Base-by-base conservation (phyloP, 23 tunicate species). In the Corella eumyota region DNA sequence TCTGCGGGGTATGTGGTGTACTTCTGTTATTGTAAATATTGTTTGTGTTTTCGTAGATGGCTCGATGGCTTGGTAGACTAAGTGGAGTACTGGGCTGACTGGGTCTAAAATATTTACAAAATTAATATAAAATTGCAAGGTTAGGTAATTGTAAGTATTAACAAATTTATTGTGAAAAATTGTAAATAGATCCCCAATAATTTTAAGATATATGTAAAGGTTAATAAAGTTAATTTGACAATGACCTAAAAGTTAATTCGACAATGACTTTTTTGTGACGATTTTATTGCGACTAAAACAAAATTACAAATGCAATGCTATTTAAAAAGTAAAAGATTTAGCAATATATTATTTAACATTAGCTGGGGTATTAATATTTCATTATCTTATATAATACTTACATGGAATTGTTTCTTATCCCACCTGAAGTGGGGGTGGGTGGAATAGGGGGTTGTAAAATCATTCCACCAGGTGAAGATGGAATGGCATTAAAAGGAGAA, bases 21-120 rank as follows among this genome's bases (percentile, higher is more conserved):
- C 25, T 30, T 36, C 50, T 53, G 75, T 53, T 75, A 64, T 51
- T 60, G 78, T 75, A 84, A 26, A 75, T 70, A 34, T 69, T 60
- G 66, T 69, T 70, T 0, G 94, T 84, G 61, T 84, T 84, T 50
- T 84, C 94, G 48, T 84, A 84, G 20, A 84, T 75, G 6, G 72
- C 94, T 23, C 77, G 62, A 36, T 56, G 63, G 54, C 49, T 11
- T 4, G 62, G 50, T 2, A 62, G 64, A 6, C 61, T 36, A 24
- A 30, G 25, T 7, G 75, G 75, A 27, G 75, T 69, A 27, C 62
- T 60, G 26, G 94, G 80, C 19, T 54, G 73, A 31, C 83, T 84
- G 38, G 50, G 54, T 68, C 94, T 84, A 78, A 3, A 60, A 61
- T 7, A 27, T 49, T 33, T 19, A 51, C 22, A 51, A 7, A 27